A percentile compares a stretch with the other conserved stretches of the same genome.
Evolutionary conservation across 2,888 invertebrate genomes (phyloP).

Genomic region (Gisinianus flammeolus): DNA sequence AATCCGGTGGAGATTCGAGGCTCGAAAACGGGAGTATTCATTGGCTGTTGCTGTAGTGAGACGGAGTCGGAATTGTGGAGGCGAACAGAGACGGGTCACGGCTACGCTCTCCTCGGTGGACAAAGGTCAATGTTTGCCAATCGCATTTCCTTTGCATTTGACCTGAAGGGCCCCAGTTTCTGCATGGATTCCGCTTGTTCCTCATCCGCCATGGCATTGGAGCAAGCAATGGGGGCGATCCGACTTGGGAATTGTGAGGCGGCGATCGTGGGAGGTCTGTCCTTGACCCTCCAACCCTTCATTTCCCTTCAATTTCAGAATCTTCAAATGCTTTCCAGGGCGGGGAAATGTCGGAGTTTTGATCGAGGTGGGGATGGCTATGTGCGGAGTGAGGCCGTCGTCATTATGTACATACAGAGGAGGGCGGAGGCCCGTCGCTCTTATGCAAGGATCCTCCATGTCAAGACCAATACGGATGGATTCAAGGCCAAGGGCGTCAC

Average conservation of each 20-base stretch:
- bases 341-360: background rate
- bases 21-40: slow-evolving; percentile 27
- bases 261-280: slow-evolving; percentile 90
- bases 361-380: background rate
- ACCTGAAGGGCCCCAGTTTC: slow-evolving; percentile 29
- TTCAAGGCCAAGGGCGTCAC: slow-evolving; percentile 60
- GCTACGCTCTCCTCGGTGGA: slow-evolving; percentile 48
- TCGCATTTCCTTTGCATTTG: no score
- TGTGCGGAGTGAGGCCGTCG: slow-evolving; percentile 63
- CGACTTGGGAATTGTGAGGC: slow-evolving; percentile 87
- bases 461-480: slow-evolving; percentile 77
- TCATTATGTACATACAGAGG: slow-evolving; percentile 81
- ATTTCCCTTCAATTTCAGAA: background rate
- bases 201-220: slow-evolving; percentile 89
- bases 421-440: slow-evolving; percentile 76
- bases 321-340: background rate
- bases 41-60: slow-evolving; percentile 5
- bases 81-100: background rate
- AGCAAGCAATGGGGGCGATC: slow-evolving; percentile 82
- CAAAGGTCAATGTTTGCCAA: slow-evolving; percentile 61
- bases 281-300: slow-evolving; percentile 65
- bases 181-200: slow-evolving; percentile 95
- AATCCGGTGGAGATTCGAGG: slow-evolving; percentile 17
- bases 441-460: slow-evolving; percentile 85
- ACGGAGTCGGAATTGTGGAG: background rate